Percentiles rank a stretch among this genome's conserved stretches.
Conservation (phyloP, 2,113 vertebrate species). For the Phodopus roborovskii region DNA sequence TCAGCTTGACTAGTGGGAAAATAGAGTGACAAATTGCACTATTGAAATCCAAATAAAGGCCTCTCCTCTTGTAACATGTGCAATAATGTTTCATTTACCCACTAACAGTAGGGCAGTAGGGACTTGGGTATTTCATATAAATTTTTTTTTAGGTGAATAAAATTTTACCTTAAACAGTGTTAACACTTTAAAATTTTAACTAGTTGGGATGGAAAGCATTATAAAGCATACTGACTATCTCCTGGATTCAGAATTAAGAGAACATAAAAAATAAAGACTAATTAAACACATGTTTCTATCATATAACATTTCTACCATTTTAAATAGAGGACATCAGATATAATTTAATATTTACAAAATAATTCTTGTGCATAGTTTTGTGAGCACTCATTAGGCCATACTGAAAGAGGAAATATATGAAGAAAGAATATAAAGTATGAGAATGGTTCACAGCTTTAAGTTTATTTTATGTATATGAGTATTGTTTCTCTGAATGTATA, state of each 20-base stretch:
- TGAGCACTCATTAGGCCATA: not conserved
- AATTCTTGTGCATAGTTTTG: not conserved
- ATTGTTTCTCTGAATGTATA: not conserved
- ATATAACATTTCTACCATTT: slow-evolving; percentile 38
- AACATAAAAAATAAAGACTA: slow-evolving; percentile 31
- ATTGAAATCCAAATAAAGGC: slow-evolving; percentile 47
- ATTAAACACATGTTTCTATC: slow-evolving; percentile 62
- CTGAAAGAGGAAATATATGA: slow-evolving; percentile 3
- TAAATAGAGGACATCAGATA: slow-evolving; percentile 6
- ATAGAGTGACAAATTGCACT: not conserved
- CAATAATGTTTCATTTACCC: slow-evolving; percentile 53
- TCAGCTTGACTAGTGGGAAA: not conserved
- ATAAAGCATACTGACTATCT: not conserved
- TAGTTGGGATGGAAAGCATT: slow-evolving; percentile 57
- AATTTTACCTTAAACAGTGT: slow-evolving; percentile 47
- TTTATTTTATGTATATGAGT: not conserved
- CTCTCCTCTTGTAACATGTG: not conserved
- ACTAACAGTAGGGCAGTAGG: not conserved
- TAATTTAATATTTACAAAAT: slow-evolving; percentile 59
- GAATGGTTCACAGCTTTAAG: slow-evolving; percentile 35
- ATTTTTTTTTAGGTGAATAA: not conserved
- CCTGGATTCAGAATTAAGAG: slow-evolving; percentile 56
- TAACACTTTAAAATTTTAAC: slow-evolving; percentile 49
- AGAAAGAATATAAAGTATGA: not conserved
- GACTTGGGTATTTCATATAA: slow-evolving; percentile 49